Conservation (phyloP, 2,797 vertebrate species). For the Australoheros facetus region DNA sequence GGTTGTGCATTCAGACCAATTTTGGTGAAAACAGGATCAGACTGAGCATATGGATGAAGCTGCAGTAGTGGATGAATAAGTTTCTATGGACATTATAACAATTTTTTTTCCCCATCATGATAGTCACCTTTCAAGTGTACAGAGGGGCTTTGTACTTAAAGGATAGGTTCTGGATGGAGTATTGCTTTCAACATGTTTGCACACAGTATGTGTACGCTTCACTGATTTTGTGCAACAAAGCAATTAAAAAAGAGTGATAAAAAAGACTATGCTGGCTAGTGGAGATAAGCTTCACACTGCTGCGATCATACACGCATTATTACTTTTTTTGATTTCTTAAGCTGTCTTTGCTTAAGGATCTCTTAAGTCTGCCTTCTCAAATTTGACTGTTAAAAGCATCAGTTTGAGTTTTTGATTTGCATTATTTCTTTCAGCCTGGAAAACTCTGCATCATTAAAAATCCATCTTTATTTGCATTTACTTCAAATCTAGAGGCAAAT, state of each 20-base stretch:
- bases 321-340: slow-evolving; percentile 43
- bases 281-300: slow-evolving; percentile 51
- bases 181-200: slow-evolving; percentile 43
- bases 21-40: slow-evolving; percentile 8
- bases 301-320: slow-evolving; percentile 41
- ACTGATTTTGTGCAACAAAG: slow-evolving; percentile 42
- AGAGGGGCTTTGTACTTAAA: slow-evolving; percentile 23
- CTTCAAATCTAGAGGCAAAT: slow-evolving; percentile 19
- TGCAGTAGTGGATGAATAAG: slow-evolving; percentile 5
- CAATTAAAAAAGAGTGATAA: slow-evolving; percentile 64
- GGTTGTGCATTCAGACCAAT: background rate
- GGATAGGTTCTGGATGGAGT: slow-evolving; percentile 8
- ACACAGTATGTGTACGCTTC: slow-evolving; percentile 27
- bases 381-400: slow-evolving; percentile 21
- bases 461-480: slow-evolving; percentile 13
- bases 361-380: slow-evolving; percentile 22
- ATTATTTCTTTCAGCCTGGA: slow-evolving; percentile 7
- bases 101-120: slow-evolving; percentile 7
- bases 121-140: slow-evolving; percentile 32
- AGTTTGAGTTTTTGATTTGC: slow-evolving; percentile 35
- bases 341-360: slow-evolving; percentile 30
- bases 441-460: slow-evolving; percentile 39
- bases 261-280: slow-evolving; percentile 45
- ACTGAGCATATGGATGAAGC: background rate
- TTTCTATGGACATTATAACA: slow-evolving; percentile 13